Conservation (phyloP, 2,888 invertebrate species). For the Orthonevra nobilis region DNA sequence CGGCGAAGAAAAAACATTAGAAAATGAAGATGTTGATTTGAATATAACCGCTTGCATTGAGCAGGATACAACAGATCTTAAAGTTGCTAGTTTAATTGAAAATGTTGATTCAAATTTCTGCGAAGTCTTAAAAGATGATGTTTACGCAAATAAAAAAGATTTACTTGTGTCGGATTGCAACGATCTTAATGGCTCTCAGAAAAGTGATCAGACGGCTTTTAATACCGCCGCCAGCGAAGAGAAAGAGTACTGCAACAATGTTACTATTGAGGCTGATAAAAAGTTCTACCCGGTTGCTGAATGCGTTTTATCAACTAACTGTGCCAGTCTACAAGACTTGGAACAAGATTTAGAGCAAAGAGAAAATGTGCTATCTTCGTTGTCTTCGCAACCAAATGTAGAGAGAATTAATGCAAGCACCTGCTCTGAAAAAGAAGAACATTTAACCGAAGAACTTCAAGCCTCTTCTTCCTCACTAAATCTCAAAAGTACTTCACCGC, state of each 20-base stretch:
- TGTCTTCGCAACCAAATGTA: slow-evolving; percentile 9
- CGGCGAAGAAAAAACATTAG: not conserved
- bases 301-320: not conserved
- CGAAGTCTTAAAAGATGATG: not conserved
- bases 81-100: slow-evolving; percentile 41
- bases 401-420: slow-evolving; percentile 3
- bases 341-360: slow-evolving; percentile 5
- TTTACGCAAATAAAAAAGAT: too few relatives aligned
- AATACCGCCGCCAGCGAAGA: too few relatives aligned
- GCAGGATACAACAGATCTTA: slow-evolving; percentile 3
- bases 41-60: slow-evolving; percentile 25
- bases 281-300: slow-evolving; percentile 3
- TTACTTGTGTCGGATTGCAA: too few relatives aligned
- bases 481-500: not conserved
- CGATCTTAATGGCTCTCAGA: not conserved
- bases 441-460: slow-evolving; percentile 18
- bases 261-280: slow-evolving; percentile 40
- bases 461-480: not conserved
- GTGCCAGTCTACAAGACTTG: too few relatives aligned
- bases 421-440: not conserved
- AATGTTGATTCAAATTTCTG: slow-evolving; percentile 48
- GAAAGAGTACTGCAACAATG: slow-evolving; percentile 37
- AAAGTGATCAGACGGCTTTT: not conserved
- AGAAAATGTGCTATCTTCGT: slow-evolving; percentile 31
- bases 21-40: slow-evolving; percentile 15